phyloP scores from a whole-genome alignment of 2,113 vertebrate species.

The Istiophorus platypterus region DNA sequence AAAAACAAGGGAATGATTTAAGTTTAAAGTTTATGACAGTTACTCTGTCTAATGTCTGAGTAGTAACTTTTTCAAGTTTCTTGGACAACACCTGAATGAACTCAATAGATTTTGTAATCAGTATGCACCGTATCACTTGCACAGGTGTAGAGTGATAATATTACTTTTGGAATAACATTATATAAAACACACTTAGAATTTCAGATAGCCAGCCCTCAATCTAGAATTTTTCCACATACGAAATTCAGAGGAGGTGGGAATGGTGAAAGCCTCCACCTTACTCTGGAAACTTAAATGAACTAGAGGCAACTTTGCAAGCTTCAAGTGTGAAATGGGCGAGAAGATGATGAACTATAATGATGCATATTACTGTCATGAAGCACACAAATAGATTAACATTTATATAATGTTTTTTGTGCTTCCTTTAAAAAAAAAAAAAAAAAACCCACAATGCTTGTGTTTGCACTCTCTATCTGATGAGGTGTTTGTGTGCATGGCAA shows the following conservation, averaged over 20 bases:
- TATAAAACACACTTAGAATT: too few species aligned
- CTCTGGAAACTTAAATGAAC: neutral
- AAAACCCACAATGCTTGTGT: neutral
- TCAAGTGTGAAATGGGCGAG: neutral
- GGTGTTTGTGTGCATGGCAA: conserved; percentile 12
- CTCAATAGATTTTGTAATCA: neutral
- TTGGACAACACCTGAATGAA: neutral
- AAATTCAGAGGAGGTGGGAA: neutral
- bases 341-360: conserved; percentile 7
- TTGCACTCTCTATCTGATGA: conserved; percentile 24
- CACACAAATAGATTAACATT: neutral
- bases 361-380: neutral
- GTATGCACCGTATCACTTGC: neutral
- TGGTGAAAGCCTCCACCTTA: neutral
- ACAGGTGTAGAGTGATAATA: neutral
- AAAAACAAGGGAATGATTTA: conserved; percentile 3
- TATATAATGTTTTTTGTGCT: neutral
- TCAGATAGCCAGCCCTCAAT: neutral
- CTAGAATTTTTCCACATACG: neutral
- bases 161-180: neutral
- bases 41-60: conserved; percentile 12
- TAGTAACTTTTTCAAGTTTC: neutral
- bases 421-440: neutral
- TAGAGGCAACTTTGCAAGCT: neutral
- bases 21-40: conserved; percentile 14